Percentiles rank a stretch among this genome's conserved stretches.
These are phyloP conservation scores for Chionis minor DNA, from an alignment of 2,113 vertebrate genomes.

Conservation along the genomic window DNA sequence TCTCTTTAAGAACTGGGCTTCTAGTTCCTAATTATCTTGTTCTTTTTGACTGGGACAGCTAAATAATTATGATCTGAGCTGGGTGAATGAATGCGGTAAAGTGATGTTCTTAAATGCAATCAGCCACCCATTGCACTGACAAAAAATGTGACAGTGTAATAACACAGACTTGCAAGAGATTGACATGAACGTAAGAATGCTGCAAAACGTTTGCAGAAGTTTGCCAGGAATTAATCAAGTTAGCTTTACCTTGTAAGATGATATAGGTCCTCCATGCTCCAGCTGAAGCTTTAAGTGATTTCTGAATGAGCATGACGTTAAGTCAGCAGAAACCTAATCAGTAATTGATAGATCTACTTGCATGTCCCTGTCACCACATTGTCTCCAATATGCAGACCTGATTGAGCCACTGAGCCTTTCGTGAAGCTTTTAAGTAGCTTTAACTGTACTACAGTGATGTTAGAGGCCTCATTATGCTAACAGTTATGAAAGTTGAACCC, in stretches of 20 bases:
- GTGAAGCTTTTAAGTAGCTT: not conserved
- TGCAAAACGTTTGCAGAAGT: not conserved
- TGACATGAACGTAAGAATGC: not conserved
- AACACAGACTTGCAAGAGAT: not conserved
- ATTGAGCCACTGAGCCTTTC: not conserved
- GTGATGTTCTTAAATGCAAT: not conserved
- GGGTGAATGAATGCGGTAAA: not conserved
- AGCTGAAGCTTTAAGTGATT: slow-evolving; percentile 6
- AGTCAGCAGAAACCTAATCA: slow-evolving; percentile 3
- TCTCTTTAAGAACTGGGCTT: not conserved
- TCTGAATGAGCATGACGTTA: not conserved
- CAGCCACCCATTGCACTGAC: not conserved
- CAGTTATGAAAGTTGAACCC: not conserved
- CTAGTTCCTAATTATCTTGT: not conserved
- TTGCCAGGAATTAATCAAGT: not conserved
- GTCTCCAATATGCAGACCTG: rapidly evolving
- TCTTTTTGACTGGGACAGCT: not conserved
- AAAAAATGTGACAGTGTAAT: not conserved
- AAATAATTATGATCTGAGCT: not conserved
- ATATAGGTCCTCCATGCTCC: not conserved
- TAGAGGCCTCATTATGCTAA: not conserved
- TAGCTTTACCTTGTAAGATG: not conserved
- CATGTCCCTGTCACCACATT: not conserved
- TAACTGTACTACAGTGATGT: not conserved
- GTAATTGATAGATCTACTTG: not conserved